Evolutionary conservation across 2,888 invertebrate species (phyloP).

Genomic region (Biston betularia): DNA sequence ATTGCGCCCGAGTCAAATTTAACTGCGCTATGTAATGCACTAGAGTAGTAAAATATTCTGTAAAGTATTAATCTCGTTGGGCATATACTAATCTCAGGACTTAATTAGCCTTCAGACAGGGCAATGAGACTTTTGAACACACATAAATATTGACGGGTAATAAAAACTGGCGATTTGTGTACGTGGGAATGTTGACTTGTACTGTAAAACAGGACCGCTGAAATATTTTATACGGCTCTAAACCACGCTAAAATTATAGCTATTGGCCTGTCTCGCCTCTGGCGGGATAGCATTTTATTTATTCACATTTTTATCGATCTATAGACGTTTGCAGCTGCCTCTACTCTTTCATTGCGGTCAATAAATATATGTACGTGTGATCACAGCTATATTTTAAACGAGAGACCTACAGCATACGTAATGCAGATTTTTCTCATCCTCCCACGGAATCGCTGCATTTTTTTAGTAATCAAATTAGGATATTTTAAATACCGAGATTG

Average conservation of each 20-base stretch:
- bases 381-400: conserved; percentile 34
- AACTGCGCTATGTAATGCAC: conserved; percentile 8
- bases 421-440: conserved; percentile 53
- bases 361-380: conserved; percentile 35
- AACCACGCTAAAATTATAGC: conserved; percentile 56
- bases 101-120: conserved; percentile 43
- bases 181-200: conserved; percentile 46
- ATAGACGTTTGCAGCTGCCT: conserved; percentile 30
- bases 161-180: conserved; percentile 54
- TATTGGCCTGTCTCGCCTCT: conserved; percentile 51
- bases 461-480: conserved; percentile 71
- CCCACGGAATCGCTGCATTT: conserved; percentile 60
- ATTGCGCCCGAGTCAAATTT: conserved; percentile 27
- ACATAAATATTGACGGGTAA: conserved; percentile 53
- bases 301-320: conserved; percentile 36
- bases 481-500: conserved; percentile 66
- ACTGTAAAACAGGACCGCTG: conserved; percentile 56
- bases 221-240: conserved; percentile 62
- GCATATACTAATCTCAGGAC: conserved; percentile 26
- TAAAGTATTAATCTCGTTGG: conserved; percentile 35
- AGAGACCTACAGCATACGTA: conserved; percentile 49
- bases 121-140: conserved; percentile 43
- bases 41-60: conserved; percentile 20
- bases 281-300: conserved; percentile 49
- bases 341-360: conserved; percentile 25